Percentiles rank a stretch among this genome's conserved stretches.
Evolutionary conservation across 2,113 vertebrate genomes (phyloP).

Genomic region (Lamprotornis superbus): DNA sequence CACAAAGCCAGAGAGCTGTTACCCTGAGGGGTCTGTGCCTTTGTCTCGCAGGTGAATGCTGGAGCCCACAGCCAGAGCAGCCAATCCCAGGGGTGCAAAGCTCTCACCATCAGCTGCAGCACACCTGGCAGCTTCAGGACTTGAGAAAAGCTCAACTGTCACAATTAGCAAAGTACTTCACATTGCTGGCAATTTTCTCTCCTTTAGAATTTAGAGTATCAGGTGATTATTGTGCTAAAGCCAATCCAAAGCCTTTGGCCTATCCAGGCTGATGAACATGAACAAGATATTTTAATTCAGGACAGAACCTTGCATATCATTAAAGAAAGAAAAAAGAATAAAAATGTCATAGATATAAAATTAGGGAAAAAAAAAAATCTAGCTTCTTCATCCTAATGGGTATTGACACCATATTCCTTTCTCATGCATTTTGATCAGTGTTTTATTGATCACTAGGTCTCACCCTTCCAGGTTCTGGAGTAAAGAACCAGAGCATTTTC

Average conservation of each 20-base stretch:
- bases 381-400: background rate
- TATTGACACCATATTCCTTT: background rate
- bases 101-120: background rate
- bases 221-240: background rate
- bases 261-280: background rate
- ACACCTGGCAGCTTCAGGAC: background rate
- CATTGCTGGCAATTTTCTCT: background rate
- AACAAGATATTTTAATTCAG: background rate
- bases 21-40: fast-evolving
- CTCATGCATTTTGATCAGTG: background rate
- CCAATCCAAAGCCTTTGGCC: background rate
- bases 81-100: background rate
- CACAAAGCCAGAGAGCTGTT: no score
- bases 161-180: background rate
- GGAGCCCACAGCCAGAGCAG: background rate
- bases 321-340: background rate
- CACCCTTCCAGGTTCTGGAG: background rate
- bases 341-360: background rate
- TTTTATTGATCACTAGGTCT: background rate
- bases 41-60: background rate
- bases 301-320: background rate
- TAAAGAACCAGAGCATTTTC: background rate
- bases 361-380: fast-evolving
- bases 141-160: background rate
- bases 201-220: background rate